Evolutionary conservation across 2,113 vertebrate genomes (phyloP).

Genomic region (Siniperca knerii): DNA sequence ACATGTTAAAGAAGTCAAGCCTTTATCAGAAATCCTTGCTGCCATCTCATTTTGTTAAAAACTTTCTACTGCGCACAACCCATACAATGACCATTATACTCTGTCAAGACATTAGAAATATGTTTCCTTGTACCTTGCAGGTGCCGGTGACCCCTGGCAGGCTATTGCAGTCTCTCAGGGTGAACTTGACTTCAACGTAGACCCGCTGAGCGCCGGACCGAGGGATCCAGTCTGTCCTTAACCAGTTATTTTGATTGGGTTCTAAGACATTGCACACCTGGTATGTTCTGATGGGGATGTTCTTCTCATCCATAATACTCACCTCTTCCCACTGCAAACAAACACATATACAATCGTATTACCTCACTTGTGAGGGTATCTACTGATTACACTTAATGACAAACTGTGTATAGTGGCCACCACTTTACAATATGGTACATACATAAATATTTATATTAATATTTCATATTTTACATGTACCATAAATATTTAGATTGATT

Average conservation of each 20-base stretch:
- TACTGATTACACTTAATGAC: background rate
- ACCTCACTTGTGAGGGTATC: background rate
- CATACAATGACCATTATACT: background rate
- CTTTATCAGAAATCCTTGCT: constrained; percentile 7
- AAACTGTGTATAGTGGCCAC: background rate
- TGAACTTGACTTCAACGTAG: constrained; percentile 99
- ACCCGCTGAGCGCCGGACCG: constrained; percentile 95
- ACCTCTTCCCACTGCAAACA: constrained; percentile 85
- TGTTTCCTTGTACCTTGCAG: constrained; percentile 86
- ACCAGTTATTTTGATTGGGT: constrained; percentile 97
- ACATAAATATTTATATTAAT: no score
- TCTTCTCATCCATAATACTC: constrained; percentile 88
- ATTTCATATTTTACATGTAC: no score
- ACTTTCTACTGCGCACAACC: background rate
- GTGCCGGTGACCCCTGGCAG: constrained; percentile 97
- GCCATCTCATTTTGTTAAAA: background rate
- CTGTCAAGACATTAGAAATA: background rate
- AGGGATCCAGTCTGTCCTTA: constrained; percentile 98
- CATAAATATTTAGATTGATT: background rate
- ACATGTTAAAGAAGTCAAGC: constrained; percentile 12
- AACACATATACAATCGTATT: constrained; percentile 56
- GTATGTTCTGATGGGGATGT: constrained; percentile 86
- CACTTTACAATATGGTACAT: background rate
- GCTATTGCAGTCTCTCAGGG: constrained; percentile 97
- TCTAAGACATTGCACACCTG: constrained; percentile 99